Base-by-base conservation (phyloP, 1,140 invertebrate species). In the Heliconius eleuchia region DNA sequence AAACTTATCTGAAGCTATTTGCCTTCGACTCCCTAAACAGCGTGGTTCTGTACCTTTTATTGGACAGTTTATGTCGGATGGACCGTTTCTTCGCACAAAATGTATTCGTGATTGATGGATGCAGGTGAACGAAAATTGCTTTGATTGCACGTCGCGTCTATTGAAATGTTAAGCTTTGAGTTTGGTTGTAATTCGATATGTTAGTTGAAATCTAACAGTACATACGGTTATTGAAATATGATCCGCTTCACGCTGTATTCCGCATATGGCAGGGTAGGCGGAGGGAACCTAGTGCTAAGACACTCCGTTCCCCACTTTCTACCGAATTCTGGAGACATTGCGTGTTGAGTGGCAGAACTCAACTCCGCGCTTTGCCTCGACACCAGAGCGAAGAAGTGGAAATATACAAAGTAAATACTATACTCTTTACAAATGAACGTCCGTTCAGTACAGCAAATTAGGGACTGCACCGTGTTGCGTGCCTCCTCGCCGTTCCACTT, bases 1-100 rank as follows among this genome's bases (percentile, higher is more conserved):
- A 94, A 92, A 93, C 88, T 91, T 94, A 93, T 93, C 91, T 92
- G 89, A 85, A 89, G 91, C 87, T 91, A 92, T 92, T 94, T 93
- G 90, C 91, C 89, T 93, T 92, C 88, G 81, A 93, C 91, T 94
- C 93, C 92, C 92, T 93, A 93, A 93, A 92, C 85, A 84, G 83
- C 84, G 80, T 81, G 81, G 81, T 84, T 91, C 79, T 89, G 85
- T 85, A 82, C 84, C 83, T 85, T 84, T 86, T 85, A 85, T 86
- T 86, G 81, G 81, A 85, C 87, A 84, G 76, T 77, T 82, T 76
- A 80, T 82, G 84, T 82, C 74, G 79, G 77, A 82, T 76, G 82
- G 71, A 83, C 77, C 80, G 82, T 80, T 84, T 81, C 78, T 78
- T 82, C 75, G 81, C 73, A 80, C 80, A 74, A 81, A 85, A 82